phyloP scores from a whole-genome alignment of 2,888 invertebrate genomes.

The Nasonovia ribisnigri region DNA sequence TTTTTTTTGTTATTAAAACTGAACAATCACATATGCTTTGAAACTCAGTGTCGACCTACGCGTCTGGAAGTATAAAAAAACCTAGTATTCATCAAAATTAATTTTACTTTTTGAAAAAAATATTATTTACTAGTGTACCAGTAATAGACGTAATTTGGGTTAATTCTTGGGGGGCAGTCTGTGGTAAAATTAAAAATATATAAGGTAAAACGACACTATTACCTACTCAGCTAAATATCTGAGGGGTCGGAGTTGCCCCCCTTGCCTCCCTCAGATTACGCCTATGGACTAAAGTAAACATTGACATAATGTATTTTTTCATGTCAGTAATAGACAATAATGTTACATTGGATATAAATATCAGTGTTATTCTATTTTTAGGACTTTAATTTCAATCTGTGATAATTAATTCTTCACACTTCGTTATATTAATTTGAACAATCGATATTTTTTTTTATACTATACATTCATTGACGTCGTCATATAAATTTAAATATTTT shows the following conservation, averaged over 20 bases:
- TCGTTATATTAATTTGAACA: neutral
- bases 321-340: too few relatives aligned
- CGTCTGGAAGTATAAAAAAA: neutral
- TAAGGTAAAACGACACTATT: too few relatives aligned
- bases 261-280: too few relatives aligned
- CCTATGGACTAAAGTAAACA: too few relatives aligned
- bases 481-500: conserved; percentile 28
- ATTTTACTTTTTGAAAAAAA: neutral
- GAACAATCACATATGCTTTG: neutral
- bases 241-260: too few relatives aligned
- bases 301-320: too few relatives aligned
- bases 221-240: too few relatives aligned
- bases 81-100: neutral
- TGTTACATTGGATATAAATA: neutral
- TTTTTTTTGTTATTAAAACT: neutral
- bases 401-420: conserved; percentile 1
- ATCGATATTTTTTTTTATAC: neutral
- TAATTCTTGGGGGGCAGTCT: too few relatives aligned
- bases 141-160: too few relatives aligned
- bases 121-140: neutral
- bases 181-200: too few relatives aligned
- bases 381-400: neutral
- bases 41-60: neutral
- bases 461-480: neutral
- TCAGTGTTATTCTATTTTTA: neutral